These are phyloP conservation scores for Fragum whitleyi DNA, from an alignment of 2,888 invertebrate species.

Conservation along the genomic window DNA sequence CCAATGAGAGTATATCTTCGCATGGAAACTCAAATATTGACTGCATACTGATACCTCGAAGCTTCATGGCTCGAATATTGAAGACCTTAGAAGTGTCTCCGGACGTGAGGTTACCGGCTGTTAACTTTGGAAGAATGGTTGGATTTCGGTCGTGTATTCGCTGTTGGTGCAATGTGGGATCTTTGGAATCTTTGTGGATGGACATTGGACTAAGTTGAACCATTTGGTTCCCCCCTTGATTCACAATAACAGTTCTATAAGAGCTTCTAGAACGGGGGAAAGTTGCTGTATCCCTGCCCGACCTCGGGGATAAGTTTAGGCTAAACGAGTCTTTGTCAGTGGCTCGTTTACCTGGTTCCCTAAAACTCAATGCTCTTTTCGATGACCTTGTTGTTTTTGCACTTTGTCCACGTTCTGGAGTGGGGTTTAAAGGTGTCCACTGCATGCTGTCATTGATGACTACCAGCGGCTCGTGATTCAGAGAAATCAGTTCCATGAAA, in stretches of 20 bases:
- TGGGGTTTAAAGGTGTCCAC: slow-evolving; percentile 63
- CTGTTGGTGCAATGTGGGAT: slow-evolving; percentile 42
- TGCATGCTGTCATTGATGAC: slow-evolving; percentile 59
- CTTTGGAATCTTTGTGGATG: not conserved
- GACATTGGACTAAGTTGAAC: slow-evolving; percentile 25
- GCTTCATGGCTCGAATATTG: slow-evolving; percentile 45
- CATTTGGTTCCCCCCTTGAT: slow-evolving; percentile 8
- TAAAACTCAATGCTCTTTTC: slow-evolving; percentile 18
- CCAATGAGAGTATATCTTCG: slow-evolving; percentile 55
- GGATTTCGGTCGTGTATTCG: slow-evolving; percentile 50
- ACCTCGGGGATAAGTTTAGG: slow-evolving; percentile 35
- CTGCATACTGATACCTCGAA: slow-evolving; percentile 59
- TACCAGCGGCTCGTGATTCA: slow-evolving; percentile 53
- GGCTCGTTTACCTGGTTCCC: slow-evolving; percentile 6
- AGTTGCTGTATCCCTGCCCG: slow-evolving; percentile 32
- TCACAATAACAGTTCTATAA: slow-evolving; percentile 37
- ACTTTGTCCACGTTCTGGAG: slow-evolving; percentile 1
- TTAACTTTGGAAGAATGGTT: slow-evolving; percentile 54
- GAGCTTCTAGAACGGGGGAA: slow-evolving; percentile 45
- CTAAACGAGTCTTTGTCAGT: slow-evolving; percentile 15
- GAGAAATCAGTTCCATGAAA: slow-evolving; percentile 50
- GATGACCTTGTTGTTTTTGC: slow-evolving; percentile 9
- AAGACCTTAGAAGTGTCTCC: slow-evolving; percentile 60
- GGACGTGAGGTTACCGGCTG: slow-evolving; percentile 42
- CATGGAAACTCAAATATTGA: slow-evolving; percentile 64